A percentile compares a stretch with the other conserved stretches of the same genome.
Conservation (phyloP, 2,888 invertebrate species). For the Pteria penguin region DNA sequence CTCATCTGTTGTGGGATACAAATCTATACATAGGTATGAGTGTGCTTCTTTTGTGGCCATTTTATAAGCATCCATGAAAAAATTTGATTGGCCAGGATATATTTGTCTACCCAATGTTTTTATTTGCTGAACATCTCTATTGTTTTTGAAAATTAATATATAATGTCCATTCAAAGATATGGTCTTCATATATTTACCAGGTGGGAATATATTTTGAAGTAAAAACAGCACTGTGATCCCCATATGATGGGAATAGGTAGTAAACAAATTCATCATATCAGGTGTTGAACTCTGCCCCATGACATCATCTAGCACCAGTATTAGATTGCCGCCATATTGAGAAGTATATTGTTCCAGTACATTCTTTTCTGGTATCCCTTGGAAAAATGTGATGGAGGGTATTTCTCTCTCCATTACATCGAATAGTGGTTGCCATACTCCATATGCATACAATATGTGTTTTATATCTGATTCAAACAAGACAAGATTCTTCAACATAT, state of each 20-base stretch:
- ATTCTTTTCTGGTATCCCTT: constrained; percentile 37
- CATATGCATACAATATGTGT: constrained; percentile 3
- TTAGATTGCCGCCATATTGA: constrained; percentile 9
- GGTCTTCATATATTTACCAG: constrained; percentile 24
- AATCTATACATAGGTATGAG: constrained; percentile 33
- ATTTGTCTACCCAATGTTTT: constrained; percentile 45
- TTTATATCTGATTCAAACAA: constrained; percentile 4
- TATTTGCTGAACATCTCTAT: constrained; percentile 43
- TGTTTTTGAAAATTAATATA: constrained; percentile 41
- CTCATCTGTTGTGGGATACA: constrained; percentile 35
- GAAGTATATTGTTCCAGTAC: constrained; percentile 22
- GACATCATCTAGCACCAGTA: constrained; percentile 40
- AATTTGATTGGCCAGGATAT: constrained; percentile 39
- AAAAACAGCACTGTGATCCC: constrained; percentile 19
- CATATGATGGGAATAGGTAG: constrained; percentile 38
- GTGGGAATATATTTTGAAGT: constrained; percentile 33
- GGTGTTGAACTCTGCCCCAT: constrained; percentile 19
- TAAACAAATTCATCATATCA: constrained; percentile 34
- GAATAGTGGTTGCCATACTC: constrained; percentile 18
- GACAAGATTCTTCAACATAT: neutral
- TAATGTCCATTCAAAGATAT: constrained; percentile 36
- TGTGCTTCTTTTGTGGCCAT: constrained; percentile 26
- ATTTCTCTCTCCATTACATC: constrained; percentile 25
- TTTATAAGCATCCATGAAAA: constrained; percentile 46
- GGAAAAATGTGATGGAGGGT: constrained; percentile 16